Evolutionary conservation across 2,113 vertebrate species (phyloP).

Genomic region (Serilophus lunatus): DNA sequence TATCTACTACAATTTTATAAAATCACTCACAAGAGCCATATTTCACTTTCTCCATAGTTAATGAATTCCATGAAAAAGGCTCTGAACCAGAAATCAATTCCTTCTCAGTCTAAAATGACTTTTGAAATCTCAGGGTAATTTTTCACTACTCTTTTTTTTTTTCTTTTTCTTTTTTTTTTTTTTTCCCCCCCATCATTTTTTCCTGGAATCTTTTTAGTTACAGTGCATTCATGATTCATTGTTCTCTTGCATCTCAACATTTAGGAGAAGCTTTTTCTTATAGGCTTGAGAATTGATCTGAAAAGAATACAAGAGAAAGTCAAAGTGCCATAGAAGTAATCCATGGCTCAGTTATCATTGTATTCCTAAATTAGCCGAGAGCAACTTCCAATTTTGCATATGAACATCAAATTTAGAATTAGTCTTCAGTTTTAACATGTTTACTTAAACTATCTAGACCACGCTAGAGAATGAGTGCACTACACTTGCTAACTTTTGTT

Average conservation of each 20-base stretch:
- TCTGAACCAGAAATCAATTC: not conserved
- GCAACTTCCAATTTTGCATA: not conserved
- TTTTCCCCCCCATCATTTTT: too few relatives aligned
- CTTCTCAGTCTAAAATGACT: not conserved
- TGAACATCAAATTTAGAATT: not conserved
- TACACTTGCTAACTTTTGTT: not conserved
- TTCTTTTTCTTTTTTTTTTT: too few relatives aligned
- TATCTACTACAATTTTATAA: not conserved
- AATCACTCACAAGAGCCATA: not conserved
- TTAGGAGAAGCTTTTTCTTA: not conserved
- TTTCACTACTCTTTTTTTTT: not conserved
- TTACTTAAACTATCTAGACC: not conserved
- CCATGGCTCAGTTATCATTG: not conserved
- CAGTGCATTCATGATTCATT: not conserved
- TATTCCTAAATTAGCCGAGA: not conserved
- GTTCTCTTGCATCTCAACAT: not conserved
- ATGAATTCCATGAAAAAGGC: not conserved
- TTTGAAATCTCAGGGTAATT: not conserved
- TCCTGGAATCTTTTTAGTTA: not conserved
- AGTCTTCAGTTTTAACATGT: not conserved
- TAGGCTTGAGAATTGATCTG: not conserved
- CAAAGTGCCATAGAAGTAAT: not conserved
- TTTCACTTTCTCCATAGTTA: not conserved
- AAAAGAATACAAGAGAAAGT: not conserved
- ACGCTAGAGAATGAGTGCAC: not conserved